Conservation (phyloP, 2,888 invertebrate genomes). For the Capitulum mitella region DNA sequence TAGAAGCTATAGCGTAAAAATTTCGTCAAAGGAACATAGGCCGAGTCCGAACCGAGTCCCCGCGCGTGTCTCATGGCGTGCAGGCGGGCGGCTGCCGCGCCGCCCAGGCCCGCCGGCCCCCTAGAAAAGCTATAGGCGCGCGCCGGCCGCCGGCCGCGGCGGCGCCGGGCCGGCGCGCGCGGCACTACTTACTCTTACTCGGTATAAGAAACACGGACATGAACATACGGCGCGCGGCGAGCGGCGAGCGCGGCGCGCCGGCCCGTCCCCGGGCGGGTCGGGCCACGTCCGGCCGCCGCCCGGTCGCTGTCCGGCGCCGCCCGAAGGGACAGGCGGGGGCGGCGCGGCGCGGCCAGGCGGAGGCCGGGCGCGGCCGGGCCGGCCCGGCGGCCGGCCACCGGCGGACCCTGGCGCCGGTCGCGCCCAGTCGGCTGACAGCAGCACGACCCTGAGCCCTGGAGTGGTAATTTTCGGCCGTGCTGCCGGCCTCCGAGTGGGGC, state of each 20-base stretch:
- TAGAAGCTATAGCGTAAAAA: constrained; percentile 27
- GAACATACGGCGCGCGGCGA: constrained; percentile 34
- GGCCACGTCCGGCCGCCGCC: constrained; percentile 9
- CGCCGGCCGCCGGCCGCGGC: constrained; percentile 16
- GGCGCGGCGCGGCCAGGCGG: constrained; percentile 10
- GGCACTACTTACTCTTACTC: constrained; percentile 1
- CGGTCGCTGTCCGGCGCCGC: constrained; percentile 18
- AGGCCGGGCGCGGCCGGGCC: constrained; percentile 29
- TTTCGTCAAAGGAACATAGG: constrained; percentile 25
- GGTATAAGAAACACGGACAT: constrained; percentile 28
- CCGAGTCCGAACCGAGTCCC: background rate
- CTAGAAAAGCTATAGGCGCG: constrained; percentile 28
- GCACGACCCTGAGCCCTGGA: constrained; percentile 21
- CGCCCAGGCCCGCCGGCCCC: constrained; percentile 21
- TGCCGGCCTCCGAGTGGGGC: constrained; percentile 31
- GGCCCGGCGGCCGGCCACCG: constrained; percentile 29
- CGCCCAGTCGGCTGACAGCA: constrained; percentile 29
- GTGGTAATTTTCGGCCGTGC: constrained; percentile 10
- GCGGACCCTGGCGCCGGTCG: constrained; percentile 28
- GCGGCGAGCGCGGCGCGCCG: constrained; percentile 30
- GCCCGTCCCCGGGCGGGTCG: constrained; percentile 28
- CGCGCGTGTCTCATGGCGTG: background rate
- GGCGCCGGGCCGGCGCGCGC: background rate
- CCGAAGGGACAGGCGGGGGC: constrained; percentile 25
- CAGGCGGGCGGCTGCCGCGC: constrained; percentile 5